A percentile compares a stretch with the other conserved stretches of the same genome.
Evolutionary conservation across 2,888 invertebrate species (phyloP).

Genomic region (Caenorhabditis becei): DNA sequence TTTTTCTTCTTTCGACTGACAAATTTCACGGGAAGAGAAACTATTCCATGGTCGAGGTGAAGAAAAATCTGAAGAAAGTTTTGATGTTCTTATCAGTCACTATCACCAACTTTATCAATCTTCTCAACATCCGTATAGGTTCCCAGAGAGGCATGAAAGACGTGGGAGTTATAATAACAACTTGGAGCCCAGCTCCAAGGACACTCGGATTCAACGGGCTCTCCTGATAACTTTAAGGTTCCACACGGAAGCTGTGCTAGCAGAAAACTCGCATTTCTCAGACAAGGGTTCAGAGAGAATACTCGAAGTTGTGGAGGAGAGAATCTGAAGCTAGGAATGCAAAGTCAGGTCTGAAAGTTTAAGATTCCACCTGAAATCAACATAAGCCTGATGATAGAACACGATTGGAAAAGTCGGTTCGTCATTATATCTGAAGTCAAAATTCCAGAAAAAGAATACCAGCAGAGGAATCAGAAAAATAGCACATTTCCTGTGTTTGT

Average conservation of each 20-base stretch:
- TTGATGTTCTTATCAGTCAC: neutral
- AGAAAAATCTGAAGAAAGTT: neutral
- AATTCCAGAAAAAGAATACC: neutral
- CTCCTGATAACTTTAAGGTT: slow-evolving; percentile 4
- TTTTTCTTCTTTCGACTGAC: neutral
- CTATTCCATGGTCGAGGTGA: neutral
- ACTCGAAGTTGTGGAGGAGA: slow-evolving; percentile 27
- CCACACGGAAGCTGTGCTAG: neutral
- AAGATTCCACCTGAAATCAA: slow-evolving; percentile 29
- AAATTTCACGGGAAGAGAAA: neutral
- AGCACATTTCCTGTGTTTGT: neutral
- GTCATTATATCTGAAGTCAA: neutral
- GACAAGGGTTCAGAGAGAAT: slow-evolving; percentile 32
- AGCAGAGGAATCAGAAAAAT: neutral
- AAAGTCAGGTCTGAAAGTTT: neutral
- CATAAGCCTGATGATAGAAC: slow-evolving; percentile 24
- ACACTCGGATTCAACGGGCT: slow-evolving; percentile 15
- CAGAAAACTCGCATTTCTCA: neutral
- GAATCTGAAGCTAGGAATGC: slow-evolving; percentile 14
- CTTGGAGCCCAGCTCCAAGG: slow-evolving; percentile 36
- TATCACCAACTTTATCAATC: neutral
- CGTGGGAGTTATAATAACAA: slow-evolving; percentile 20
- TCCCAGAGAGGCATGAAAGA: slow-evolving; percentile 9
- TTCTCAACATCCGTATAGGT: neutral
- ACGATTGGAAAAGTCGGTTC: slow-evolving; percentile 8